phyloP scores from a whole-genome alignment of 2,797 vertebrate species.

The Centroberyx gerrardi region DNA sequence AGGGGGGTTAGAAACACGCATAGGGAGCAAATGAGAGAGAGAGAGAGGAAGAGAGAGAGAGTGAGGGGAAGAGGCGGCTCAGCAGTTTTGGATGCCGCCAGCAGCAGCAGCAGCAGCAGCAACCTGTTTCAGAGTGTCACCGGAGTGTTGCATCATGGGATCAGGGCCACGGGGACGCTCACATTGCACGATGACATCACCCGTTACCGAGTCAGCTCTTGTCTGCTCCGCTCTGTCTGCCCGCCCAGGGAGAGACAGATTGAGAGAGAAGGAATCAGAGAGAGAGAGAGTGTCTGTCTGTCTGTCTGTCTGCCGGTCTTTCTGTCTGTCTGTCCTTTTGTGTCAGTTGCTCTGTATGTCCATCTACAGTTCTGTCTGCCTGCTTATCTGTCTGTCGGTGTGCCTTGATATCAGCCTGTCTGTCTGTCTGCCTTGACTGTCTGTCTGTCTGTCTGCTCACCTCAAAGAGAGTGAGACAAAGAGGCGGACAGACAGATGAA shows the following conservation, averaged over 20 bases:
- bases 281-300: not conserved
- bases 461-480: too few relatives aligned
- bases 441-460: too few relatives aligned
- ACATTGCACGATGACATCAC: constrained; percentile 86
- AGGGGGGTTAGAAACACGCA: not conserved
- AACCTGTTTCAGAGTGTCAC: constrained; percentile 81
- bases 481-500: not conserved
- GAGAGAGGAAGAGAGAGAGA: not conserved
- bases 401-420: too few relatives aligned
- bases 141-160: constrained; percentile 86
- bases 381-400: not conserved
- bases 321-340: not conserved
- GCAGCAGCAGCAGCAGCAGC: constrained; percentile 53
- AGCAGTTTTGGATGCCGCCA: constrained; percentile 65
- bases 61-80: constrained; percentile 33
- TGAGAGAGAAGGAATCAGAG: not conserved
- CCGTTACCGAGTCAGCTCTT: constrained; percentile 57
- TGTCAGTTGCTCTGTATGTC: not conserved
- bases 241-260: not conserved
- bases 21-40: not conserved
- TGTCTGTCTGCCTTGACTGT: too few relatives aligned
- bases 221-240: constrained; percentile 55
- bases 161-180: constrained; percentile 78
- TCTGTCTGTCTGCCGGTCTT: not conserved
- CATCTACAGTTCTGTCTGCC: not conserved